These are phyloP conservation scores for Gymnocypris eckloni DNA, from an alignment of 2,797 vertebrate genomes.

Conservation along the genomic window DNA sequence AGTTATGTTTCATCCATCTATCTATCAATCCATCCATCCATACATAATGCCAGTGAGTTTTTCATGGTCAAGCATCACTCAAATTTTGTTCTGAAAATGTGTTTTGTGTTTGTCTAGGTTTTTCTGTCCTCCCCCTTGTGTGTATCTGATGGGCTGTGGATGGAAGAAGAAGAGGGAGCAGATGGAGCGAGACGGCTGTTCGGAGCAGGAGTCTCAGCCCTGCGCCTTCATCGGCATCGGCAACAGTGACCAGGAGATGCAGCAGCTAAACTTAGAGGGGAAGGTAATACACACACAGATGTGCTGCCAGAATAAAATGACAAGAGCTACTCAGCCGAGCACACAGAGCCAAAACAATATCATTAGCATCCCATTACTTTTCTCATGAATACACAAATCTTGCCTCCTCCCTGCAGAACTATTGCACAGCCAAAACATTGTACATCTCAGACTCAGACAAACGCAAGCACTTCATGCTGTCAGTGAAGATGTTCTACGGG, in stretches of 20 bases:
- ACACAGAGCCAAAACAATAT: neutral
- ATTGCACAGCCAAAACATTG: conserved; percentile 99
- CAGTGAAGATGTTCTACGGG: conserved; percentile 99
- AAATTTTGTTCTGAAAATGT: neutral
- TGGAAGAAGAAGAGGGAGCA: conserved; percentile 99
- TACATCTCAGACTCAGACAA: conserved; percentile 99
- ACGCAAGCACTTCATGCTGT: conserved; percentile 99
- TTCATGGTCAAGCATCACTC: neutral
- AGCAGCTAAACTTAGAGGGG: conserved; percentile 98
- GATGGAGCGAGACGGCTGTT: conserved; percentile 97
- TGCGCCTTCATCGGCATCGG: conserved; percentile 99
- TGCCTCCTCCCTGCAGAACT: conserved; percentile 82
- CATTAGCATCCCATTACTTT: neutral
- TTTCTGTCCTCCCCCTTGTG: conserved; percentile 97
- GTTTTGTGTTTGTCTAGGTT: conserved; percentile 80
- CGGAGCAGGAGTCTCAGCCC: conserved; percentile 96
- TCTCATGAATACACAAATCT: neutral
- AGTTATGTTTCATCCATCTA: no score
- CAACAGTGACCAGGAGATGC: conserved; percentile 99
- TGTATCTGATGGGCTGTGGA: conserved; percentile 98
- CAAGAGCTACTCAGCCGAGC: conserved; percentile 7
- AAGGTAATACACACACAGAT: conserved; percentile 80
- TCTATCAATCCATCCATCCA: neutral
- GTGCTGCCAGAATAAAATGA: neutral
- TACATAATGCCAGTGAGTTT: neutral